Percentiles rank a stretch among this genome's conserved stretches.
Evolutionary conservation across 2,113 vertebrate genomes (phyloP).

Genomic region (Ictalurus punctatus): DNA sequence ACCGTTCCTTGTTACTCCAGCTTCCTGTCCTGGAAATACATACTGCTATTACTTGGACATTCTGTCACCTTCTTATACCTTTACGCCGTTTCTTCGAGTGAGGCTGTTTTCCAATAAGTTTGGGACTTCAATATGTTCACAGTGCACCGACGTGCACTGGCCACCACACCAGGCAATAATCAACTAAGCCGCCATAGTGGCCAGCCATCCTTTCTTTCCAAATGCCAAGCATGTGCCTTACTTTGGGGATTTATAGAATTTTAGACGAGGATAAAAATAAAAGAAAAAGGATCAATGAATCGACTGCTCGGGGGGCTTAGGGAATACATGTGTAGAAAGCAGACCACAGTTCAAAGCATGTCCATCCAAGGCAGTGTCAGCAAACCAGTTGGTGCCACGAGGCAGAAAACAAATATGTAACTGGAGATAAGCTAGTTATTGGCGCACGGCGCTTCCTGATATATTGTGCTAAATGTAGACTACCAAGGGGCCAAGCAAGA

Average conservation of each 20-base stretch:
- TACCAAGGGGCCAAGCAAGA: neutral
- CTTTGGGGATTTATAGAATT: slow-evolving; percentile 40
- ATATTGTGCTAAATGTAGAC: slow-evolving; percentile 17
- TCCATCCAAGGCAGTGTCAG: slow-evolving; percentile 15
- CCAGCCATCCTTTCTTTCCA: slow-evolving; percentile 22
- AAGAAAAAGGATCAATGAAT: slow-evolving; percentile 29
- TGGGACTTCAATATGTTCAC: slow-evolving; percentile 4
- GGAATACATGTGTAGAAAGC: slow-evolving; percentile 4
- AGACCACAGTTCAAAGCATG: slow-evolving; percentile 28
- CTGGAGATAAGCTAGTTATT: slow-evolving; percentile 8
- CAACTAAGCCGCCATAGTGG: slow-evolving; percentile 9
- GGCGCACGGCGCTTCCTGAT: neutral
- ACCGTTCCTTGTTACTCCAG: neutral
- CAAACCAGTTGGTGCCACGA: slow-evolving; percentile 3
- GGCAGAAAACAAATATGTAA: slow-evolving; percentile 21
- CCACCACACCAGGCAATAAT: slow-evolving; percentile 28
- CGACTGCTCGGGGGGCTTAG: neutral
- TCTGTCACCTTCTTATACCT: neutral
- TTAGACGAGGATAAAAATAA: neutral
- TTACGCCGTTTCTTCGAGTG: neutral
- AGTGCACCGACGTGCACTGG: slow-evolving; percentile 23
- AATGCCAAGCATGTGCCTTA: slow-evolving; percentile 30
- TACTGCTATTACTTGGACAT: neutral
- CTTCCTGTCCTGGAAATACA: neutral
- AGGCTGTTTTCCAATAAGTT: slow-evolving; percentile 14